A percentile compares a stretch with the other conserved stretches of the same genome.
phyloP scores from a whole-genome alignment of 23 tunicate species.

The Ciona savignyi region DNA sequence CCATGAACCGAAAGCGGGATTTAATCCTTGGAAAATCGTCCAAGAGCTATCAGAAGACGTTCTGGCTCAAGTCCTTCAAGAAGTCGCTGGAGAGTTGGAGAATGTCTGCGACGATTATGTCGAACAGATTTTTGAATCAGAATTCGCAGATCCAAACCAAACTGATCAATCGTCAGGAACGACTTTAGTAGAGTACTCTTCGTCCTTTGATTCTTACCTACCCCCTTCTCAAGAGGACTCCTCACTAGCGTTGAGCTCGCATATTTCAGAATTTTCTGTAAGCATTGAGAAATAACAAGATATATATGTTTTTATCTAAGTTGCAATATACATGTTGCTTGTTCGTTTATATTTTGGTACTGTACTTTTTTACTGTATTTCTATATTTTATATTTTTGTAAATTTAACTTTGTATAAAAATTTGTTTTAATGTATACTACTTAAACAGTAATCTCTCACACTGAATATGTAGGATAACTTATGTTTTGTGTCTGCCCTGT shows the following conservation, averaged over 20 bases:
- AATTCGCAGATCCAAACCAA: constrained; percentile 40
- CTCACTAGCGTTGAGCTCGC: not conserved
- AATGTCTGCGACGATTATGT: constrained; percentile 54
- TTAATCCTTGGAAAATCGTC: constrained; percentile 77
- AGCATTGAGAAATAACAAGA: no score
- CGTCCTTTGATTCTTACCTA: not conserved
- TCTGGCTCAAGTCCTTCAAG: constrained; percentile 19
- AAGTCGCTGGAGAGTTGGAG: constrained; percentile 39
- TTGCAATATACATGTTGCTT: no score
- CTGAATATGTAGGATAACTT: no score
- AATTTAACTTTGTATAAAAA: no score
- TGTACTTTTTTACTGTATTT: no score
- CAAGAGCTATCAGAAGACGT: constrained; percentile 51
- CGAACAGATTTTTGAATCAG: constrained; percentile 47
- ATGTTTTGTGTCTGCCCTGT: no score
- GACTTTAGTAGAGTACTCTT: constrained; percentile 8
- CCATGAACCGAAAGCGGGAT: constrained; percentile 60
- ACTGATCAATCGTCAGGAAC: constrained; percentile 1
- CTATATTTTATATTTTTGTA: no score
- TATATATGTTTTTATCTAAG: no score
- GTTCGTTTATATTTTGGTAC: no score
- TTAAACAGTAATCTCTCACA: no score
- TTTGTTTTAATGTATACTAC: no score
- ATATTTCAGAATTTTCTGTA: not conserved
- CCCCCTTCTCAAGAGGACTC: not conserved